Evolutionary conservation across 2,113 vertebrate species (phyloP).

Genomic region (Myrmophylax atrothorax): DNA sequence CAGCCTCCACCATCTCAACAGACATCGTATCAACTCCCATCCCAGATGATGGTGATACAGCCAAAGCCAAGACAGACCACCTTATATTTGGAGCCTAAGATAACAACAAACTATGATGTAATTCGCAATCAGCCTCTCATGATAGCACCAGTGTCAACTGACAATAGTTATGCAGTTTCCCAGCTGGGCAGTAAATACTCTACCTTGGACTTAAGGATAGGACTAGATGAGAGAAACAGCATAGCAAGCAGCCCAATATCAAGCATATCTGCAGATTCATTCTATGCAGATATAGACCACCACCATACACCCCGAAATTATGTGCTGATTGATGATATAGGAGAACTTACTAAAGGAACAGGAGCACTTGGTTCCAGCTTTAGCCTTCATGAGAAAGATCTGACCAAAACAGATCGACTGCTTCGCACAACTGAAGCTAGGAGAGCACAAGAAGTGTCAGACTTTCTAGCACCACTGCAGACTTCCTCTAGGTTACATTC

Average conservation of each 20-base stretch:
- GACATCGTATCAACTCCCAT: constrained; percentile 87
- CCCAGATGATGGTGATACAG: constrained; percentile 90
- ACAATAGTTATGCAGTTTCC: constrained; percentile 86
- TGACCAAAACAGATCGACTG: constrained; percentile 91
- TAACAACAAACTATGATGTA: constrained; percentile 93
- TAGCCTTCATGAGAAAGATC: constrained; percentile 92
- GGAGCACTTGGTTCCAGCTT: constrained; percentile 85
- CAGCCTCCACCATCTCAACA: constrained; percentile 85
- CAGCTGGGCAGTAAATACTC: constrained; percentile 91
- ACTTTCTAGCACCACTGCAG: constrained; percentile 89
- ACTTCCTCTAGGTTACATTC: constrained; percentile 85
- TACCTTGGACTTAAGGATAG: constrained; percentile 91
- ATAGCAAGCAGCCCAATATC: constrained; percentile 97
- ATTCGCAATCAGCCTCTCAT: constrained; percentile 93
- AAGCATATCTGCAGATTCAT: constrained; percentile 95
- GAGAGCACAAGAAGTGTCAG: constrained; percentile 89
- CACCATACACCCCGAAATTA: constrained; percentile 90
- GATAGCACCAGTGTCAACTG: constrained; percentile 91
- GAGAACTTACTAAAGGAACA: constrained; percentile 92
- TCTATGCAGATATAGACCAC: constrained; percentile 96
- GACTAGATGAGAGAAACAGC: constrained; percentile 91
- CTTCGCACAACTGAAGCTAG: constrained; percentile 88
- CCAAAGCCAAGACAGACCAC: constrained; percentile 88
- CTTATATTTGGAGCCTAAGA: constrained; percentile 92
- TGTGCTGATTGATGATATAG: constrained; percentile 95